Percentiles rank a stretch among this genome's conserved stretches.
Evolutionary conservation across 1,140 invertebrate species (phyloP).

Genomic region (Neodiprion pinetum): DNA sequence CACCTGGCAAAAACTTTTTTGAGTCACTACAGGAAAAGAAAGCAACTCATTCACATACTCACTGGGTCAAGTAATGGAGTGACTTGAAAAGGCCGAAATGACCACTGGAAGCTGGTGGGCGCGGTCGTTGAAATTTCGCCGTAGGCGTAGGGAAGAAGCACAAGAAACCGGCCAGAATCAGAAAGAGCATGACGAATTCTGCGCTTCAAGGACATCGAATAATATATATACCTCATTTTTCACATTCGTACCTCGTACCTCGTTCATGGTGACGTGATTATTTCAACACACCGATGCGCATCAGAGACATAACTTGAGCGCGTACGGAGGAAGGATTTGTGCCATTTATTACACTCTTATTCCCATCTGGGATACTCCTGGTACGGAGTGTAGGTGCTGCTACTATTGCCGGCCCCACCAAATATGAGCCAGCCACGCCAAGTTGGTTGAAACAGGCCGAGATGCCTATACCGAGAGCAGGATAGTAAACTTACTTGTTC

Average conservation of each 20-base stretch:
- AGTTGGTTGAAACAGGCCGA: constrained; percentile 53
- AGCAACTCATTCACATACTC: constrained; percentile 9
- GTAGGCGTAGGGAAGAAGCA: constrained; percentile 33
- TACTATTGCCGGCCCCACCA: constrained; percentile 41
- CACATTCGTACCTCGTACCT: neutral
- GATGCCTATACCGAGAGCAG: constrained; percentile 42
- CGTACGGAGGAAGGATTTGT: constrained; percentile 27
- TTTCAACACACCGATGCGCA: constrained; percentile 39
- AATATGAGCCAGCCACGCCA: constrained; percentile 55
- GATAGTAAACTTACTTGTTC: constrained; percentile 1
- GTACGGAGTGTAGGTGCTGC: neutral
- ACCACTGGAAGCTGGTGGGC: neutral
- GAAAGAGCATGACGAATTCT: constrained; percentile 40
- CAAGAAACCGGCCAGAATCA: constrained; percentile 32
- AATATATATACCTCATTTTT: neutral
- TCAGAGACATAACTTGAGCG: constrained; percentile 39
- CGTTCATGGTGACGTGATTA: neutral
- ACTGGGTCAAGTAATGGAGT: constrained; percentile 25
- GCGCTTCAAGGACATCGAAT: neutral
- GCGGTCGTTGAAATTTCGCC: neutral
- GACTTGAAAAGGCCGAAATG: constrained; percentile 26
- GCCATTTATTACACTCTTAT: neutral
- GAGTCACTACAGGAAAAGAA: neutral
- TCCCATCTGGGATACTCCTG: neutral
- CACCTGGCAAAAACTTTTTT: neutral